phyloP scores from a whole-genome alignment of 2,888 invertebrate species.

The Gordius sp. region DNA sequence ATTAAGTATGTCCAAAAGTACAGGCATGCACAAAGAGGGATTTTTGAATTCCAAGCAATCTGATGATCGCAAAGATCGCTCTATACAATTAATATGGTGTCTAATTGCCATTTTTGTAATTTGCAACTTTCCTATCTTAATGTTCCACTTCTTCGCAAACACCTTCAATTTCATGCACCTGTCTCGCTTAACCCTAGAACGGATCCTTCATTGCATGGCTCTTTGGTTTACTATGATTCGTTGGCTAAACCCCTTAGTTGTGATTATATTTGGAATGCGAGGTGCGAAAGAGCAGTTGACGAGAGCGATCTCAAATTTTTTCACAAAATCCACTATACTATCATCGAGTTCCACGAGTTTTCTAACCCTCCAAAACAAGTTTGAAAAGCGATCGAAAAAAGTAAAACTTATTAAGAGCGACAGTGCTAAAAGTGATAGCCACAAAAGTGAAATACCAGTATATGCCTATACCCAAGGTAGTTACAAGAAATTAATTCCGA shows the following conservation, averaged over 20 bases:
- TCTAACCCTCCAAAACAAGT: too few species aligned
- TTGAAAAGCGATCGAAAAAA: too few species aligned
- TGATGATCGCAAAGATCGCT: neutral
- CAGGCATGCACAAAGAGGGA: neutral
- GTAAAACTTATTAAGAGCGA: too few species aligned
- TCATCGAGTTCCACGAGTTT: too few species aligned
- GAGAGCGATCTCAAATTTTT: too few species aligned
- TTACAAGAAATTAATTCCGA: too few species aligned
- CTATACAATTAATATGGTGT: slow-evolving; percentile 3
- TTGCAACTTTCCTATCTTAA: neutral
- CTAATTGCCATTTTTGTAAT: neutral
- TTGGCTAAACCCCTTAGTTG: neutral
- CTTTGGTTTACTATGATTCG: slow-evolving; percentile 12
- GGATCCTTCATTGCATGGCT: slow-evolving; percentile 5
- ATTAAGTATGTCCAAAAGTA: neutral
- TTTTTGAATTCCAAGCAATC: neutral
- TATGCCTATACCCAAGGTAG: too few species aligned
- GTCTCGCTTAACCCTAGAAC: neutral
- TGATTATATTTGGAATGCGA: slow-evolving; percentile 8
- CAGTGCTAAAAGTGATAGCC: too few species aligned
- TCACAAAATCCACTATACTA: too few species aligned
- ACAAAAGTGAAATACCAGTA: too few species aligned
- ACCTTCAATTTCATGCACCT: neutral
- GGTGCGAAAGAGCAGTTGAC: too few species aligned
- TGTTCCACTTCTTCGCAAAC: neutral